A percentile compares a stretch with the other conserved stretches of the same genome.
Conservation (phyloP, 1,140 invertebrate species). For the Bactericera cockerelli region DNA sequence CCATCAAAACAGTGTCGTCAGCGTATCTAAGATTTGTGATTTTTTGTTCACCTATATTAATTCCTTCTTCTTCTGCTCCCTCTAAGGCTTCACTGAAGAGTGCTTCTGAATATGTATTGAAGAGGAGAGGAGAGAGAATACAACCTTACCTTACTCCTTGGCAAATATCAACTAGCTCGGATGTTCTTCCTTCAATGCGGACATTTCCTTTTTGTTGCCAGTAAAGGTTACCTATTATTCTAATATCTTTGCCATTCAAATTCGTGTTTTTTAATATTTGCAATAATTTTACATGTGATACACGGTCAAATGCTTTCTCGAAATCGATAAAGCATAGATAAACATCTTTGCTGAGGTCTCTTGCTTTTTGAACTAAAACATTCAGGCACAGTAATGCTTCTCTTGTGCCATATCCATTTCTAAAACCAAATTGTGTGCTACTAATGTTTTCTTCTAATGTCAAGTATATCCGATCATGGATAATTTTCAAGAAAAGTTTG, state of each 20-base stretch:
- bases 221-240: slow-evolving; percentile 17
- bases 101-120: slow-evolving; percentile 24
- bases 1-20: slow-evolving; percentile 15
- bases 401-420: slow-evolving; percentile 19
- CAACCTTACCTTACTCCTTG: slow-evolving; percentile 25
- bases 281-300: slow-evolving; percentile 5
- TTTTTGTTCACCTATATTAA: slow-evolving; percentile 13
- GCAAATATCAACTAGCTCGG: slow-evolving; percentile 19
- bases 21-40: slow-evolving; percentile 18
- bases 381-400: slow-evolving; percentile 19
- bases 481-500: slow-evolving; percentile 19
- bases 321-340: slow-evolving; percentile 11
- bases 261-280: slow-evolving; percentile 7
- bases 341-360: not conserved
- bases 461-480: slow-evolving; percentile 19
- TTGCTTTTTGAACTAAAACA: slow-evolving; percentile 16
- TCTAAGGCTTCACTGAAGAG: slow-evolving; percentile 16
- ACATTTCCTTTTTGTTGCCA: slow-evolving; percentile 3
- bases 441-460: slow-evolving; percentile 9
- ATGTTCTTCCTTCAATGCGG: not conserved
- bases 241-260: slow-evolving; percentile 16
- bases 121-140: slow-evolving; percentile 25
- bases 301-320: slow-evolving; percentile 11
- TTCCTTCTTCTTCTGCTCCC: slow-evolving; percentile 11
- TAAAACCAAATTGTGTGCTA: slow-evolving; percentile 20